These are phyloP conservation scores for Eupithecia inturbata DNA, from an alignment of 2,888 invertebrate species.

Conservation along the genomic window DNA sequence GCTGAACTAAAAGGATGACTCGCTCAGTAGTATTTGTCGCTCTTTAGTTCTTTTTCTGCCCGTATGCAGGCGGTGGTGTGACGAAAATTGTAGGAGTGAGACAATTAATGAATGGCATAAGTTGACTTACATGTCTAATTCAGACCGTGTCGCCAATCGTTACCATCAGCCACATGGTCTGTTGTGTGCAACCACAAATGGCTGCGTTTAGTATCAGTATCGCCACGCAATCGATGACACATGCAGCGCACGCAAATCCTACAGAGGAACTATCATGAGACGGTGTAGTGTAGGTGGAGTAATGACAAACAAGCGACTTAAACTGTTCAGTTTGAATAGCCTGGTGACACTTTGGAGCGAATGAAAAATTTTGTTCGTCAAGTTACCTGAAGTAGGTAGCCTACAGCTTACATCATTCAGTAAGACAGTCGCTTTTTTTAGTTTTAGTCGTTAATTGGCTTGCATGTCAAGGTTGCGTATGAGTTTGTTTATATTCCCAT, in stretches of 20 bases:
- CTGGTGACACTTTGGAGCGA: neutral
- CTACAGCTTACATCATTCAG: too few relatives aligned
- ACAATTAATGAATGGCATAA: too few relatives aligned
- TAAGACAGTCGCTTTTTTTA: neutral
- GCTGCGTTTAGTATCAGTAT: constrained; percentile 59
- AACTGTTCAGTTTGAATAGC: neutral
- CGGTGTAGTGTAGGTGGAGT: too few relatives aligned
- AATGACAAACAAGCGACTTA: too few relatives aligned
- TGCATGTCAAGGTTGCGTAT: too few relatives aligned
- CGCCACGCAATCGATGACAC: constrained; percentile 62
- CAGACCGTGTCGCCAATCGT: constrained; percentile 41
- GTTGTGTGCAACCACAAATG: constrained; percentile 72
- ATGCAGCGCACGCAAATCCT: constrained; percentile 9
- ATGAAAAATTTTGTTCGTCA: neutral
- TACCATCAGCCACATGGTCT: constrained; percentile 50
- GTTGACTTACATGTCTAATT: neutral
- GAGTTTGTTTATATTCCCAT: neutral
- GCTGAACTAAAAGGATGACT: too few relatives aligned
- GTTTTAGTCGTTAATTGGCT: neutral
- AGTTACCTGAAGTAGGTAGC: too few relatives aligned
- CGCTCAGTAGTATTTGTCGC: too few relatives aligned
- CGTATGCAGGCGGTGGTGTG: too few relatives aligned
- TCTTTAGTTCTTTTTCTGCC: too few relatives aligned
- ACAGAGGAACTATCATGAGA: neutral
- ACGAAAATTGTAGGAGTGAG: too few relatives aligned